Percentiles rank a stretch among this genome's conserved stretches.
Conservation (phyloP, 2,113 vertebrate species). For the Tapirus terrestris region DNA sequence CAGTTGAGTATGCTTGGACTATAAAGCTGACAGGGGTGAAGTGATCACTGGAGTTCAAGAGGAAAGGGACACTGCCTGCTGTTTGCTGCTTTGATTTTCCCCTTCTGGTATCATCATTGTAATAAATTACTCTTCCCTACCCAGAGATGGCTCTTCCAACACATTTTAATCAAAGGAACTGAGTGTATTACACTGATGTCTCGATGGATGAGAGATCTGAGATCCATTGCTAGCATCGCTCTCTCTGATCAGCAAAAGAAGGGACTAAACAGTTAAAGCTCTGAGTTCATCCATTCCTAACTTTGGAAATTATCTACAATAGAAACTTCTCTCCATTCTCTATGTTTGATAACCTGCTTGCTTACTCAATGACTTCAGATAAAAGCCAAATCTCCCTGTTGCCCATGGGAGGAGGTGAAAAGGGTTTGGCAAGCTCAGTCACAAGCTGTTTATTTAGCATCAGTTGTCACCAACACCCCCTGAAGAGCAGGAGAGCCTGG, state of each 20-base stretch:
- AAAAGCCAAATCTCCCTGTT: background rate
- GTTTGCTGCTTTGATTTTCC: background rate
- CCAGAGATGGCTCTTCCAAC: background rate
- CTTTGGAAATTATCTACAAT: background rate
- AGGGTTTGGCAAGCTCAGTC: background rate
- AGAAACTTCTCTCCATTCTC: background rate
- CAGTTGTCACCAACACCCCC: background rate
- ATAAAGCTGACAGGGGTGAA: conserved; percentile 88
- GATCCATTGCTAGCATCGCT: background rate
- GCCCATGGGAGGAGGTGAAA: background rate
- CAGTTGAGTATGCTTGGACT: conserved; percentile 87
- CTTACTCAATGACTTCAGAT: background rate
- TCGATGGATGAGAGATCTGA: background rate
- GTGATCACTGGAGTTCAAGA: conserved; percentile 51
- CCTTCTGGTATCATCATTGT: background rate
- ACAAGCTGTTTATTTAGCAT: background rate
- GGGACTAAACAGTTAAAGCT: background rate
- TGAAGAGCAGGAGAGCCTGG: background rate
- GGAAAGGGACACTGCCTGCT: background rate
- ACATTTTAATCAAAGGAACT: conserved; percentile 7
- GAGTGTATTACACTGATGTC: background rate
- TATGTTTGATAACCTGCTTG: background rate
- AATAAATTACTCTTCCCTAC: conserved; percentile 76
- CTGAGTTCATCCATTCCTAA: too few relatives aligned
- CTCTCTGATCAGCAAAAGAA: background rate